Evolutionary conservation across 2,113 vertebrate species (phyloP).

Genomic region (Gobiocypris rarus): DNA sequence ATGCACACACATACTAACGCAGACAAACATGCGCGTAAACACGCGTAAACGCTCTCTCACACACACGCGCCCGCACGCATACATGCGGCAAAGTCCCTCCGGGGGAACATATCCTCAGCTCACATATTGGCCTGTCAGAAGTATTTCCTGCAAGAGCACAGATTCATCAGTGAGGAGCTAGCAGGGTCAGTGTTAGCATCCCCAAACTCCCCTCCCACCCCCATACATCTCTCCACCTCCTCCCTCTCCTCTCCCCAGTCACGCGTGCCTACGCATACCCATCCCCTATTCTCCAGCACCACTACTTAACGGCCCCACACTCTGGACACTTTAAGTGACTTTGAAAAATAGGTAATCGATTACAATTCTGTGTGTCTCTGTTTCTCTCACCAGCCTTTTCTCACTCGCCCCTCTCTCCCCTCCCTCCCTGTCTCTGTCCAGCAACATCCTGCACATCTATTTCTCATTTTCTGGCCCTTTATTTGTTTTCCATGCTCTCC

Average conservation of each 20-base stretch:
- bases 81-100: slow-evolving; percentile 38
- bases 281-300: slow-evolving; percentile 71
- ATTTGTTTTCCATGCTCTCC: slow-evolving; percentile 62
- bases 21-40: slow-evolving; percentile 34
- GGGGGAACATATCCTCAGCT: slow-evolving; percentile 74
- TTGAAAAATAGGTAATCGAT: slow-evolving; percentile 97
- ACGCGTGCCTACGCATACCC: slow-evolving; percentile 86
- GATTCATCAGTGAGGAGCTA: slow-evolving; percentile 82
- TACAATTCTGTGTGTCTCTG: slow-evolving; percentile 82
- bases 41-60: slow-evolving; percentile 32
- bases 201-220: slow-evolving; percentile 55
- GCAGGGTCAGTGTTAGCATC: slow-evolving; percentile 79
- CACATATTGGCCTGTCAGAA: slow-evolving; percentile 86
- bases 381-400: slow-evolving; percentile 69
- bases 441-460: slow-evolving; percentile 53
- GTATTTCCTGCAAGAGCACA: slow-evolving; percentile 84
- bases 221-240: slow-evolving; percentile 1
- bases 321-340: slow-evolving; percentile 89
- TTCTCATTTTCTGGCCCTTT: slow-evolving; percentile 50
- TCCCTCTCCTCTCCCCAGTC: slow-evolving; percentile 59
- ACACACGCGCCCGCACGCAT: slow-evolving; percentile 19
- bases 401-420: slow-evolving; percentile 46
- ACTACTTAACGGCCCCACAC: slow-evolving; percentile 81
- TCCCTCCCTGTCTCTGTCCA: slow-evolving; percentile 34
- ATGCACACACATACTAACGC: slow-evolving; percentile 7